These are phyloP conservation scores for Benitochromis conjunctus DNA, from an alignment of 2,113 vertebrate genomes.

Conservation along the genomic window DNA sequence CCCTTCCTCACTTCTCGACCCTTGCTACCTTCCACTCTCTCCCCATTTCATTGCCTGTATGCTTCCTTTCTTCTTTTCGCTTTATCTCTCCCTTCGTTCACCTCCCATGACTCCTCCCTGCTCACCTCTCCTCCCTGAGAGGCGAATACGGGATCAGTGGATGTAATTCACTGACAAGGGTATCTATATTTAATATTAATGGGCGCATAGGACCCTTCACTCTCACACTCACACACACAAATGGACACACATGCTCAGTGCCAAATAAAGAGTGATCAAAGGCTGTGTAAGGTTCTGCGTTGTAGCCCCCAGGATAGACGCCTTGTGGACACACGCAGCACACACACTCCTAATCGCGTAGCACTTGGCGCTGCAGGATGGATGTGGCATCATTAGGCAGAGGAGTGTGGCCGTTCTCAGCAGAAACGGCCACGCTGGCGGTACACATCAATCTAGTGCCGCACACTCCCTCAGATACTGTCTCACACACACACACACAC, in stretches of 20 bases:
- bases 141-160: slow-evolving; percentile 83
- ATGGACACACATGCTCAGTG: slow-evolving; percentile 70
- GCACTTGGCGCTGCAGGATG: slow-evolving; percentile 78
- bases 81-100: slow-evolving; percentile 55
- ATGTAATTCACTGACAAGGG: slow-evolving; percentile 96
- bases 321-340: slow-evolving; percentile 72
- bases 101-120: slow-evolving; percentile 42
- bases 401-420: slow-evolving; percentile 82
- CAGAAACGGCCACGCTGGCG: slow-evolving; percentile 83
- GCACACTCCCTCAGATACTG: slow-evolving; percentile 78
- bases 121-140: slow-evolving; percentile 66
- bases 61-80: slow-evolving; percentile 10
- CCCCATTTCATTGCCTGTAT: slow-evolving; percentile 7
- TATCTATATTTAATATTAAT: slow-evolving; percentile 99
- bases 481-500: slow-evolving; percentile 51
- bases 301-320: slow-evolving; percentile 83
- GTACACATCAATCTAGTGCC: slow-evolving; percentile 88
- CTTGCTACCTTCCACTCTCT: not conserved
- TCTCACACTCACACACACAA: slow-evolving; percentile 38
- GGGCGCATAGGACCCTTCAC: slow-evolving; percentile 79
- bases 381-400: slow-evolving; percentile 93
- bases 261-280: slow-evolving; percentile 90
- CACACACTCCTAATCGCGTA: slow-evolving; percentile 38
- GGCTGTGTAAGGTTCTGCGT: slow-evolving; percentile 68
- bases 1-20: not conserved